A percentile compares a stretch with the other conserved stretches of the same genome.
Evolutionary conservation across 64 coral and sea anemone genomes (phyloP).

Genomic region (Montipora capricornis): DNA sequence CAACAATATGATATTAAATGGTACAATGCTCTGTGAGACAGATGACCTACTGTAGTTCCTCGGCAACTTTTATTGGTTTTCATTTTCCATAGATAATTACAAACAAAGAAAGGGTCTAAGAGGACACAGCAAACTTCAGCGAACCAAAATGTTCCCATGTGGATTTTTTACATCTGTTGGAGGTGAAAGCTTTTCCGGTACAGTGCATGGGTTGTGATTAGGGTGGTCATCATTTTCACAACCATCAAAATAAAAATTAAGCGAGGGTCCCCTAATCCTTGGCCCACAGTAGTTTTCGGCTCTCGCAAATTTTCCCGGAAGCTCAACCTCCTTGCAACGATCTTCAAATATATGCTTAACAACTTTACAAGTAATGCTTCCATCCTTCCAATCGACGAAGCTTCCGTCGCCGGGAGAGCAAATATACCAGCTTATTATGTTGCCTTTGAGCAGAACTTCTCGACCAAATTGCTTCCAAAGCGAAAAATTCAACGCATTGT

Average conservation of each 20-base stretch:
- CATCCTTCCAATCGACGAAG: constrained; percentile 54
- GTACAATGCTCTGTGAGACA: no score
- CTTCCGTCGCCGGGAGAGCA: constrained; percentile 47
- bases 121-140: not conserved
- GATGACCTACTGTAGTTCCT: no score
- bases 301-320: not conserved
- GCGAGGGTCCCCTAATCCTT: not conserved
- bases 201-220: constrained; percentile 40
- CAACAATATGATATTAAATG: no score
- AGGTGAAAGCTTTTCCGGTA: not conserved
- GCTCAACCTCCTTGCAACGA: not conserved
- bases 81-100: no score
- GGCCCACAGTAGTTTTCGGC: not conserved
- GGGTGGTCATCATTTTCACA: not conserved
- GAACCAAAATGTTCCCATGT: constrained; percentile 28
- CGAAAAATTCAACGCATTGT: constrained; percentile 67
- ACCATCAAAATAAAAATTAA: constrained; percentile 15
- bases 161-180: constrained; percentile 29
- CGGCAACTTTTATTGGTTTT: no score
- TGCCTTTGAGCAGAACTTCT: constrained; percentile 67
- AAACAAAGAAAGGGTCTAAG: no score
- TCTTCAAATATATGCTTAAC: not conserved
- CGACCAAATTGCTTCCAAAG: constrained; percentile 64
- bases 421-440: constrained; percentile 55
- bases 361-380: constrained; percentile 33